Evolutionary conservation across 2,888 invertebrate species (phyloP), one percentile per base, ranked within the genome.

Genomic region (Odontocolon sp.): DNA sequence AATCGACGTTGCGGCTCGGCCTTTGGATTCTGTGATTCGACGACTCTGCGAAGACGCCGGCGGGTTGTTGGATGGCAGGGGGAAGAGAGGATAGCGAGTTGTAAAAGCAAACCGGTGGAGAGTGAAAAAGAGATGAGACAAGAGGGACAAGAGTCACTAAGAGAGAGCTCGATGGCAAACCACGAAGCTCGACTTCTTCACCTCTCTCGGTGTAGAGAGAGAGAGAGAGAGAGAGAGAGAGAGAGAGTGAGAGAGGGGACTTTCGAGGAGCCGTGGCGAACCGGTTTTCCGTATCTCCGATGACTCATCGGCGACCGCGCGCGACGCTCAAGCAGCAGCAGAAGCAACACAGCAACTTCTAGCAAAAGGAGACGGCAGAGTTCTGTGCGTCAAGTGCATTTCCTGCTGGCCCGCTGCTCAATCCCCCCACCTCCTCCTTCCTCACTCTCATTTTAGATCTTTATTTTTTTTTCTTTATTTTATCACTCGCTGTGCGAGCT

Each of bases 231-330:
- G 52, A 36, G 36, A 66, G 66, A 67, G 66, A 72, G 56, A 70
- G 63, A 59, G 76, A 68, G 80, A 57, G 74, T 16, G 47, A 47
- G 54, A 67, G 47, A 50, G 54, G 67, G 47, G 57, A 1, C 23
- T 67, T 16, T 67, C 54, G 69, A 69, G 59, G 66, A 84, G 82
- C 81, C 83, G 82, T 81, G 84, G 83, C 83, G 81, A 89, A 89
- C 89, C 89, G 89, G 89, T 89, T 89, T 88, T 84, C 86, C 86
- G 87, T 89, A 88, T 89, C 89, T 88, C 86, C 85, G 88, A 88
- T 89, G 89, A 89, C 86, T 88, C 89, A 89, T 87, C 88, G 77
- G 57, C 57, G 77, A 69, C 45, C 87, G 84, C 83, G 77, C 78
- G 85, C 75, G 54, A 67, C 63, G 63, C 64, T 18, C 54, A 66